Evolutionary conservation across 2,888 invertebrate genomes (phyloP).

Genomic region (Melinaea marsaeus): DNA sequence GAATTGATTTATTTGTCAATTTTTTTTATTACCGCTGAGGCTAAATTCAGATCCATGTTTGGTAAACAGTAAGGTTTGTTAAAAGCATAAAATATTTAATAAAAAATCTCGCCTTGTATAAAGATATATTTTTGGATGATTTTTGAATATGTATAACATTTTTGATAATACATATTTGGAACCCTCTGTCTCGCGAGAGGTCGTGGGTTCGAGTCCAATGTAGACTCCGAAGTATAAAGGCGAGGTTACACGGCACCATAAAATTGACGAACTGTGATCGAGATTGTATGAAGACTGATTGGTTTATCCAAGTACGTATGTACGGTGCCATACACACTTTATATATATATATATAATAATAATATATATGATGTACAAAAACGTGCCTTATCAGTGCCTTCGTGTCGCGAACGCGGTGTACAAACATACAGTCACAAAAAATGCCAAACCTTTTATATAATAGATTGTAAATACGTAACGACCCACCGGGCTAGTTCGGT

Average conservation of each 20-base stretch:
- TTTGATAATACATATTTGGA: no score
- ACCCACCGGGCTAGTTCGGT: conserved; percentile 69
- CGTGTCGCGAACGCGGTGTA: conserved; percentile 47
- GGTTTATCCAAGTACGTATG: conserved; percentile 13
- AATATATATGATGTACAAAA: conserved; percentile 28
- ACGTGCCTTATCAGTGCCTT: conserved; percentile 37
- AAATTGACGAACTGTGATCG: no score
- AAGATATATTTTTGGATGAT: no score
- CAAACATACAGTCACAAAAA: conserved; percentile 68
- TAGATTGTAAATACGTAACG: conserved; percentile 57
- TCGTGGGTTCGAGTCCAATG: no score
- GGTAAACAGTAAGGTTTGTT: no score
- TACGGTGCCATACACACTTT: conserved; percentile 38
- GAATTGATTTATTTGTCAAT: conserved; percentile 15
- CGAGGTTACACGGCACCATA: conserved; percentile 3
- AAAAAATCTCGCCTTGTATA: no score
- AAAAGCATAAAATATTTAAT: no score
- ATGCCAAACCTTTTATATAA: conserved; percentile 65
- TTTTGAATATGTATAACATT: no score
- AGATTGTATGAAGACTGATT: conserved; percentile 15
- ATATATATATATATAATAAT: conserved; percentile 28
- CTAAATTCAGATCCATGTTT: no score
- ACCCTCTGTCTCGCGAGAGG: no score
- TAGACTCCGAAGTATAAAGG: no score
- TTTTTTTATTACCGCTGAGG: conserved; percentile 10